Base-by-base conservation (phyloP, 1,140 invertebrate species). In the Cydia splendana region DNA sequence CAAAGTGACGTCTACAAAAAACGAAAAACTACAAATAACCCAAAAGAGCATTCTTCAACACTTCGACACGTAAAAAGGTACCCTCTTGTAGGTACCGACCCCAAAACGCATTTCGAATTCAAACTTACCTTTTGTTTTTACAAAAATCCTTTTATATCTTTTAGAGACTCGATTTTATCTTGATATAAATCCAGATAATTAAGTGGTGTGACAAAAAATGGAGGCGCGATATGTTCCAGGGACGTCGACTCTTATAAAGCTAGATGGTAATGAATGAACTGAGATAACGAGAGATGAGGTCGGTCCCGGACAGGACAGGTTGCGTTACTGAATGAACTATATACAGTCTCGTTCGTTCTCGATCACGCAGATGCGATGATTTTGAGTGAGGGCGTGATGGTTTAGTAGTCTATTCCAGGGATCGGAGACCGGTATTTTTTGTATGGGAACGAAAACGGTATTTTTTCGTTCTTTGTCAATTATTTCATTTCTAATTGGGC, bases 261-360 rank as follows among this genome's bases (percentile, higher is more conserved):
- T 90, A 91, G 91, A 91, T 91, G 84, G 88, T 91, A 93, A 93
- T 93, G 91, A 93, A 93, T 93, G 91, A 91, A 93, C 82, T 42
- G 79, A 91, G 91, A 93, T 93, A 93, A 91, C 84, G 71, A 77
- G 81, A 87, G 87, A 87, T 82, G 87, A 87, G 86, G 83, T 86
- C 84, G 85, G 81, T 80, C 82, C 78, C 82, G 82, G 81, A 82
- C 84, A 82, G 81, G 85, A 87, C 86, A 82, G 80, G 82, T 85
- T 84, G 75, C 79, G 78, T 87, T 83, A 78, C 81, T 89, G 85
- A 87, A 87, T 86, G 83, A 82, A 84, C 81, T 78, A 78, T 84
- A 24, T 62, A 18, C 53, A 62, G 57, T 24, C 6, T 62, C 20
- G 9, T 24, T 62, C 57, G 10, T 62, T 62, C 20, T 62, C 57